A percentile compares a stretch with the other conserved stretches of the same genome.
phyloP scores from a whole-genome alignment of 2,113 vertebrate genomes.

The Marmota monax region DNA sequence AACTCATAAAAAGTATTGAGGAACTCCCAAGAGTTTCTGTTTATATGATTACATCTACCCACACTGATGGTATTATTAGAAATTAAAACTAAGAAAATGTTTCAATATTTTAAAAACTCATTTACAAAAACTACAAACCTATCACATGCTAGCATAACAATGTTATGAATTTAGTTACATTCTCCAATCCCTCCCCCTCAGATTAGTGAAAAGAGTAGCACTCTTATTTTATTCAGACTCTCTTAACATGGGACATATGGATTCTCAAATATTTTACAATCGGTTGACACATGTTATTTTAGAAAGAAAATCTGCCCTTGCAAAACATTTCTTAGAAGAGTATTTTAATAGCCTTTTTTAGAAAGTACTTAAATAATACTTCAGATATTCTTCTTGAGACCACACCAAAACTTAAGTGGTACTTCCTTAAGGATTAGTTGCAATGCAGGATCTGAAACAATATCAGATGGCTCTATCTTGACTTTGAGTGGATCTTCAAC shows the following conservation, averaged over 20 bases:
- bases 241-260: not conserved
- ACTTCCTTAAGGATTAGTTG: not conserved
- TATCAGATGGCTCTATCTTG: not conserved
- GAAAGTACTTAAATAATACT: not conserved
- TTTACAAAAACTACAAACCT: not conserved
- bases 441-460: not conserved
- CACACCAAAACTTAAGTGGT: not conserved
- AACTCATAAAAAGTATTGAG: not conserved
- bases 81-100: slow-evolving; percentile 18
- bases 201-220: not conserved
- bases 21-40: not conserved
- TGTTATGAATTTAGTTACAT: not conserved
- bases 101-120: not conserved
- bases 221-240: not conserved
- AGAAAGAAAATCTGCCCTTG: not conserved
- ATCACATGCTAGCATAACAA: not conserved
- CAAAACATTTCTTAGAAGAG: not conserved
- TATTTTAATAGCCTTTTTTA: not conserved
- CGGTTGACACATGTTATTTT: not conserved
- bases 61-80: not conserved
- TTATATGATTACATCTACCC: not conserved
- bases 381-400: not conserved
- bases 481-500: not conserved
- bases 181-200: not conserved
- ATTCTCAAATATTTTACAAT: not conserved